Conservation (phyloP, 2,888 invertebrate species). For the Drosophila demipolita region DNA sequence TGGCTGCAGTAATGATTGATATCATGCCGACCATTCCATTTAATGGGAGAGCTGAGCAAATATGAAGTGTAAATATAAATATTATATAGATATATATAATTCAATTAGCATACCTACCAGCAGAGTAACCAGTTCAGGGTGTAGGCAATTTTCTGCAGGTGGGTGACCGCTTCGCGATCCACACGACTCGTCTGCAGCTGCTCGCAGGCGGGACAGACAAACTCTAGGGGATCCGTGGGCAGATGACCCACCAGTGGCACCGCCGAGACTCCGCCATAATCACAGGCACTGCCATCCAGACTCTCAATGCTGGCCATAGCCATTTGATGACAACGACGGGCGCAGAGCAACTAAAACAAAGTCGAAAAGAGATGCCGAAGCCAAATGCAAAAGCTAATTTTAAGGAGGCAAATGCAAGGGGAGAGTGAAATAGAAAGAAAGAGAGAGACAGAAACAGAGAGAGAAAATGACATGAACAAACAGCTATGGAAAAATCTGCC, state of each 20-base stretch:
- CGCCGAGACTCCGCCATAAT: conserved; percentile 56
- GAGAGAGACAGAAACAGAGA: background rate
- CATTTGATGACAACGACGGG: conserved; percentile 57
- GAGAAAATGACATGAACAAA: conserved; percentile 9
- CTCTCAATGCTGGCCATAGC: conserved; percentile 74
- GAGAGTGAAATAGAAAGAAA: background rate
- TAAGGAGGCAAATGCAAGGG: background rate
- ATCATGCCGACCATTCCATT: conserved; percentile 80
- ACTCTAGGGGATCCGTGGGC: conserved; percentile 64
- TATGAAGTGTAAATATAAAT: background rate
- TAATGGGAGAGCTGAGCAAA: conserved; percentile 72
- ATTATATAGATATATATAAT: background rate
- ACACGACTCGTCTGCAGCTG: conserved; percentile 63
- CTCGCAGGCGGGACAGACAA: conserved; percentile 79
- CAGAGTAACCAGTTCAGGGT: conserved; percentile 75
- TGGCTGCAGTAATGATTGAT: conserved; percentile 82
- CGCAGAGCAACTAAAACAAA: conserved; percentile 48
- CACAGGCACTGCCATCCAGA: conserved; percentile 61
- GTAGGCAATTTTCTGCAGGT: conserved; percentile 68
- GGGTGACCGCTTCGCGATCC: conserved; percentile 69
- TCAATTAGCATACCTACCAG: conserved; percentile 65
- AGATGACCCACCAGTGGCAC: conserved; percentile 78
- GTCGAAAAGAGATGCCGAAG: conserved; percentile 5
- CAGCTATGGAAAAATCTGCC: background rate
- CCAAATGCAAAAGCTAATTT: conserved; percentile 7